A percentile compares a stretch with the other conserved stretches of the same genome.
These are phyloP conservation scores for Umimayanthus chanpuru DNA, from an alignment of 92 coral and sea anemone species.

Conservation along the genomic window DNA sequence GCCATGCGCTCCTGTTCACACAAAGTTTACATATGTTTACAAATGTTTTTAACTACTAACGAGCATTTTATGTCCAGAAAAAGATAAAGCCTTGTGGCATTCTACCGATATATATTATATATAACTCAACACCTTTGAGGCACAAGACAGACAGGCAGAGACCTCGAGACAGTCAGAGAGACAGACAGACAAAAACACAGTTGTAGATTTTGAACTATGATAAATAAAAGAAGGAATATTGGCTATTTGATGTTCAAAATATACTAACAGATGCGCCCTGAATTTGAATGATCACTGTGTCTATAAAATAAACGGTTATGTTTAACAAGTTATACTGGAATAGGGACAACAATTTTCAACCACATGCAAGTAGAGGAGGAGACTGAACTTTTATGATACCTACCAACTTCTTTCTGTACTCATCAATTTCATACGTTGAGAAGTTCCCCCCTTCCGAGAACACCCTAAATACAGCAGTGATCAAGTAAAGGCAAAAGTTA, in stretches of 20 bases:
- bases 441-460: conserved; percentile 99
- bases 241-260: too few species aligned
- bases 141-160: neutral
- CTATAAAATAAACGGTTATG: too few species aligned
- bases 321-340: too few species aligned
- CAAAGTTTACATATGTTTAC: neutral
- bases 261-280: too few species aligned
- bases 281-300: too few species aligned
- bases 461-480: conserved; percentile 61
- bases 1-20: conserved; percentile 92
- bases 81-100: too few species aligned
- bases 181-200: neutral
- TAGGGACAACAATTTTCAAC: too few species aligned
- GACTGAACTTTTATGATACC: neutral
- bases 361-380: too few species aligned
- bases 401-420: conserved; percentile 88
- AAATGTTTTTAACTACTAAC: neutral
- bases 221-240: too few species aligned
- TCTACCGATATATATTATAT: neutral
- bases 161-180: neutral
- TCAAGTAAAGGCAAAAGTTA: neutral
- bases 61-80: neutral
- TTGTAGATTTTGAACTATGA: neutral
- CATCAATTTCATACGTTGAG: conserved; percentile 93
- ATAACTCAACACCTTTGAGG: neutral